These are phyloP conservation scores for Lepus townsendii DNA, from an alignment of 2,797 vertebrate genomes.

Conservation along the genomic window DNA sequence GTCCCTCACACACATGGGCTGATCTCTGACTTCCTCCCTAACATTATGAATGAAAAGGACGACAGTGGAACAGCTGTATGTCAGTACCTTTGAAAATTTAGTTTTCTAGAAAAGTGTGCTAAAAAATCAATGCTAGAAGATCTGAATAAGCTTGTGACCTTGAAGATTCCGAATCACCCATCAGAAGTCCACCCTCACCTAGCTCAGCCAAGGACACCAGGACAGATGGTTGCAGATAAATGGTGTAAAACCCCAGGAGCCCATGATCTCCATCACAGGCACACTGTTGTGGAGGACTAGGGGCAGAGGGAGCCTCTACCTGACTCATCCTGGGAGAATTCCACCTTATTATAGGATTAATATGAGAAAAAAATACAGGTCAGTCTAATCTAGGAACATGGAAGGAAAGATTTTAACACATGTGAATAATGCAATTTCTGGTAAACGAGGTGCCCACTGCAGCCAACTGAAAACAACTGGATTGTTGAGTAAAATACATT, in stretches of 20 bases:
- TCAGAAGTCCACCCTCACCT: background rate
- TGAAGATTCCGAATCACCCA: conserved; percentile 42
- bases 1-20: no score
- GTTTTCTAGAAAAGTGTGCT: conserved; percentile 55
- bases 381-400: conserved; percentile 22
- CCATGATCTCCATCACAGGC: background rate
- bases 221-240: background rate
- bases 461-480: conserved; percentile 41
- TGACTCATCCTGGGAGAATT: conserved; percentile 5
- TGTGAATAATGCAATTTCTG: conserved; percentile 7
- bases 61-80: background rate
- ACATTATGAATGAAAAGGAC: background rate
- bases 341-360: background rate
- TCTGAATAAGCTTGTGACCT: conserved; percentile 29
- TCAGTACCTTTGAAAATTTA: conserved; percentile 34
- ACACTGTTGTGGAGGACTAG: background rate
- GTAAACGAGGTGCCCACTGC: background rate
- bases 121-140: conserved; percentile 59
- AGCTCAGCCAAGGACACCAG: background rate
- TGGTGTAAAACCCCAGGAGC: background rate
- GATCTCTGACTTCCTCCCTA: no score
- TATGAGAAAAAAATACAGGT: conserved; percentile 48
- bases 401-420: background rate
- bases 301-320: background rate
- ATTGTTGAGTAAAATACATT: background rate